Conservation (phyloP, 2,888 invertebrate species). For the Heliconius ismenius region DNA sequence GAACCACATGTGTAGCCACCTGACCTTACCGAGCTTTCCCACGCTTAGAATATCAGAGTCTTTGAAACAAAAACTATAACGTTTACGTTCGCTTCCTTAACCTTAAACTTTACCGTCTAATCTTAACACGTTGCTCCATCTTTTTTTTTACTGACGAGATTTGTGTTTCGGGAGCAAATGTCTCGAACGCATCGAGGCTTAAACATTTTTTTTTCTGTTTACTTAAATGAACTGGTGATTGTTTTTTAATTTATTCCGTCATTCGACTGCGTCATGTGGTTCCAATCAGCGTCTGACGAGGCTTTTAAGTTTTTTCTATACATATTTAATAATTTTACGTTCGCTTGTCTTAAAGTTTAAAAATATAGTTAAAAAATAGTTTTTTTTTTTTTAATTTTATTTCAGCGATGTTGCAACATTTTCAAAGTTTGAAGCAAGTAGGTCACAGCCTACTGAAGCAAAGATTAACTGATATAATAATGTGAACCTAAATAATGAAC, state of each 20-base stretch:
- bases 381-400: background rate
- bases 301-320: slow-evolving; percentile 70
- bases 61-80: slow-evolving; percentile 67
- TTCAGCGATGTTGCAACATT: background rate
- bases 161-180: slow-evolving; percentile 72
- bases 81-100: slow-evolving; percentile 63
- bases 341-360: background rate
- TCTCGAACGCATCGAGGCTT: slow-evolving; percentile 69
- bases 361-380: background rate
- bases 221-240: slow-evolving; percentile 80
- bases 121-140: slow-evolving; percentile 36
- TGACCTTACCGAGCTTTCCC: slow-evolving; percentile 78
- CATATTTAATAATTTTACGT: slow-evolving; percentile 52
- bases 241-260: slow-evolving; percentile 80
- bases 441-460: background rate
- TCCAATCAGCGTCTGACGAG: slow-evolving; percentile 72
- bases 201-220: slow-evolving; percentile 76
- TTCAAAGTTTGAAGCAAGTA: background rate
- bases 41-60: slow-evolving; percentile 66
- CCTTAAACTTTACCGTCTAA: slow-evolving; percentile 52
- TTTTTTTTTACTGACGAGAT: slow-evolving; percentile 43
- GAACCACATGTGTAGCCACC: slow-evolving; percentile 79
- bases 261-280: slow-evolving; percentile 77
- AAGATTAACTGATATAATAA: background rate
- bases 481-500: background rate